These are phyloP conservation scores for Indicator indicator DNA, from an alignment of 2,113 vertebrate species.

Conservation along the genomic window DNA sequence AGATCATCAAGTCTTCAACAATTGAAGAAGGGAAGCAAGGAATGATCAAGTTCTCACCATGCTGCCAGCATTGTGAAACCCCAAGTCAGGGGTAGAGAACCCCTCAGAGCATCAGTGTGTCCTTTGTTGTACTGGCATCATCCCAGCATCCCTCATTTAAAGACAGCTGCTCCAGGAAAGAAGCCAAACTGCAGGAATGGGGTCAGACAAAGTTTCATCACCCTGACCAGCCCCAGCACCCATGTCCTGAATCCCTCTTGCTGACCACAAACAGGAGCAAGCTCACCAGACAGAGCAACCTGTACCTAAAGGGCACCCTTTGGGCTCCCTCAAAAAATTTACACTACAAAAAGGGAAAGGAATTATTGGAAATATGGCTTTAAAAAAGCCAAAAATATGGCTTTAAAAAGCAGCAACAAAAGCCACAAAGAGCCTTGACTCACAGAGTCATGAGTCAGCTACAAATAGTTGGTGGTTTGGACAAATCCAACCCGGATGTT, in stretches of 20 bases:
- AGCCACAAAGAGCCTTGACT: neutral
- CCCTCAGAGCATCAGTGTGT: rapidly evolving
- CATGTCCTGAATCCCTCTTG: rapidly evolving
- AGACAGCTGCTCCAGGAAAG: neutral
- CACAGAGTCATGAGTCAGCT: neutral
- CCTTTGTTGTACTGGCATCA: neutral
- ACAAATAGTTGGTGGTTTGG: constrained; percentile 1
- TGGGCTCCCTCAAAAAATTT: neutral
- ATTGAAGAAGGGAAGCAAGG: neutral
- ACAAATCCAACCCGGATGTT: neutral
- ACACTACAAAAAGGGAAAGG: rapidly evolving
- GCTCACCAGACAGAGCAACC: neutral
- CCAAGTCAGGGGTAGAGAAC: neutral
- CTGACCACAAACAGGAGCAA: rapidly evolving
- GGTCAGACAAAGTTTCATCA: neutral
- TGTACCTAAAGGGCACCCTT: neutral
- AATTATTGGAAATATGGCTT: neutral
- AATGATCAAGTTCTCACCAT: neutral
- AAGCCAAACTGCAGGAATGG: neutral
- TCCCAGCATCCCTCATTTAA: neutral
- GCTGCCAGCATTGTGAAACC: rapidly evolving
- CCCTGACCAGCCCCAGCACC: rapidly evolving
- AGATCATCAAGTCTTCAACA: too few species aligned
- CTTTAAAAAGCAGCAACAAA: neutral
- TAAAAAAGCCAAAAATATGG: too few species aligned